Base-by-base conservation (phyloP, 1,140 invertebrate genomes). In the Pygmarrhopalites habei region DNA sequence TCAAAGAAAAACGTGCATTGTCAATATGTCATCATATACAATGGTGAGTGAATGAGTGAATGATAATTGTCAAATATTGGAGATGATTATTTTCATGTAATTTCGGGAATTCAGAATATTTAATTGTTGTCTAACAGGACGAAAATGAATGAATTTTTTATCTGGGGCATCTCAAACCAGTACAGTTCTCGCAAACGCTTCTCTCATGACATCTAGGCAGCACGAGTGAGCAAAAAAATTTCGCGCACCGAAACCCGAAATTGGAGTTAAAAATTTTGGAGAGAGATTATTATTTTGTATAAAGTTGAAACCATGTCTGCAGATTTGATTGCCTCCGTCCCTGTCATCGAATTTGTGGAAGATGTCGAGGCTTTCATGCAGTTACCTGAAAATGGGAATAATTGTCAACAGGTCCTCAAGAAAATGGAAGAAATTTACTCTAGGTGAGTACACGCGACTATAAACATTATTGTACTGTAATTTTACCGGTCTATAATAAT, bases 321-420 rank as follows among this genome's bases (percentile, higher is more conserved):
- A 46, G 3, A n/a, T 30, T 46, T 58, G 29, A 49, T 47, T 49
- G 30, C 58, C 23, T 41, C 52, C 0, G 28, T 71, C n/a, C 58
- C 68, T 2, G 46, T 39, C 7, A 55, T 68, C 23, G 68, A 70
- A 43, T 68, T 68, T 58, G 68, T 70, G 10, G 92, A 97, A 74
- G 92, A 98, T 85, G 93, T 98, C 15, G 92, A 96, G 73, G 82
- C 85, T 51, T 98, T 88, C 75, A 94, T 98, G 89, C 82, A 82
- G 66, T 78, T 83, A 66, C 78, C 85, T 26, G 91, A 92, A 74
- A 91, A 91, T 72, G 82, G 84, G 71, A 82, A 83, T 39, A 84
- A 84, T 59, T 86, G 87, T 2, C 90, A 95, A 72, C 83, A 84
- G 75, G 92, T 93, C 15, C 77, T 97, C 43, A 85, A 85, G 72